Base-by-base conservation (phyloP, 2,797 vertebrate species). In the Squalus acanthias region DNA sequence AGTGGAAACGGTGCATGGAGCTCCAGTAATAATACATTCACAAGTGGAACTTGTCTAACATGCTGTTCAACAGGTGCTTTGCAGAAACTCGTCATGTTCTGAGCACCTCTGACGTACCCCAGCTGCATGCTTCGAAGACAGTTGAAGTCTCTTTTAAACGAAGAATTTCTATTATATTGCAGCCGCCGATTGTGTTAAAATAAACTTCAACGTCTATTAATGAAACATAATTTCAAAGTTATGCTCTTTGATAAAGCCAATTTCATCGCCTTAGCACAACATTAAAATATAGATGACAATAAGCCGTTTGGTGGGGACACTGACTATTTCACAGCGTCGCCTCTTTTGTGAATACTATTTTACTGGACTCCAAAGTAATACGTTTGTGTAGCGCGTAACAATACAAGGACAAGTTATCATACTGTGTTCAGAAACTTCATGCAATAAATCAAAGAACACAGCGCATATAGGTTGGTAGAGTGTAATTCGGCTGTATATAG, bases 11-110 rank as follows among this genome's bases (percentile, higher is more conserved):
- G 46, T 29, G 24, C 20, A 20, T 29, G 24, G 1, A 53, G 15
- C 46, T 53, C 13, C 0, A 39, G 50, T 17, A 95, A 9, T 22
- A 4, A 50, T 17, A 33, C 67, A 76, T 57, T 95, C 46, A 76
- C 29, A 57, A 57, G 46, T 53, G 94, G 50, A 76, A 95, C 94
- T 95, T 72, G 67, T 53, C 69, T 53, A 53, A 72, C 1, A 4
- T 26, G 22, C 10, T 26, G 26, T 46, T 72, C 94, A 95, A 95
- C 94, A 95, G 94, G 94, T 95, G 94, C 70, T 69, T 60, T 93
- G 67, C 29, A 76, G 70, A 15, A 95, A 33, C 46, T 76, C 67
- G 8, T 12, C 67, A 7, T 76, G 94, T 57, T 5, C 65, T 70
- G 46, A 74, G 29, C 10, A 95, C 26, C 29, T 95, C 26, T 57